Percentiles rank a stretch among this genome's conserved stretches.
Evolutionary conservation across 2,797 vertebrate species (phyloP).

Genomic region (Mycteria americana): DNA sequence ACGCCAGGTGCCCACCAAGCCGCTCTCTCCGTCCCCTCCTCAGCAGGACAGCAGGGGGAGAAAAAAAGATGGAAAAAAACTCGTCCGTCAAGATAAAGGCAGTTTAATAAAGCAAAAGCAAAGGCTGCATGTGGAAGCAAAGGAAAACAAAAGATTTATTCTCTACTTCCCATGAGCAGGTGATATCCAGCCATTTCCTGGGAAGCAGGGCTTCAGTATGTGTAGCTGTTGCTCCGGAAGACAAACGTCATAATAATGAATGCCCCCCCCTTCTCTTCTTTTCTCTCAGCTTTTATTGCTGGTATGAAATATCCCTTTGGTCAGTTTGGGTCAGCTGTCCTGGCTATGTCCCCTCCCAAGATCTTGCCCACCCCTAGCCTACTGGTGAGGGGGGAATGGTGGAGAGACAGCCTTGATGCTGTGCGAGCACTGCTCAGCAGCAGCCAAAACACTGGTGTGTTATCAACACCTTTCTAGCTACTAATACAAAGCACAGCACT

Average conservation of each 20-base stretch:
- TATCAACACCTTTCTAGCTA: neutral
- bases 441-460: neutral
- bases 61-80: neutral
- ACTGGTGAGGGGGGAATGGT: too few species aligned
- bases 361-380: too few species aligned
- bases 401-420: neutral
- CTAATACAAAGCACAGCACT: neutral
- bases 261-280: neutral
- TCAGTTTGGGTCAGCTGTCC: neutral
- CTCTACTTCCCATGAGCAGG: neutral
- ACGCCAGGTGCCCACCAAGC: neutral
- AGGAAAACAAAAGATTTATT: neutral
- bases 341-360: too few species aligned
- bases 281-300: neutral
- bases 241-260: neutral
- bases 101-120: neutral
- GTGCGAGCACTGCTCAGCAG: neutral
- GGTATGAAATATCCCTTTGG: neutral
- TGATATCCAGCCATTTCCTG: neutral
- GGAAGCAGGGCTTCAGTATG: neutral
- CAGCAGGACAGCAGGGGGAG: neutral
- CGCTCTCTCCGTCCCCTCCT: neutral
- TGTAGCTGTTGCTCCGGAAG: neutral
- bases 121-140: neutral
- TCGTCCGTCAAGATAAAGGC: neutral